These are phyloP conservation scores for Leptinotarsa haldemani DNA, from an alignment of 2,888 invertebrate genomes.

Conservation along the genomic window DNA sequence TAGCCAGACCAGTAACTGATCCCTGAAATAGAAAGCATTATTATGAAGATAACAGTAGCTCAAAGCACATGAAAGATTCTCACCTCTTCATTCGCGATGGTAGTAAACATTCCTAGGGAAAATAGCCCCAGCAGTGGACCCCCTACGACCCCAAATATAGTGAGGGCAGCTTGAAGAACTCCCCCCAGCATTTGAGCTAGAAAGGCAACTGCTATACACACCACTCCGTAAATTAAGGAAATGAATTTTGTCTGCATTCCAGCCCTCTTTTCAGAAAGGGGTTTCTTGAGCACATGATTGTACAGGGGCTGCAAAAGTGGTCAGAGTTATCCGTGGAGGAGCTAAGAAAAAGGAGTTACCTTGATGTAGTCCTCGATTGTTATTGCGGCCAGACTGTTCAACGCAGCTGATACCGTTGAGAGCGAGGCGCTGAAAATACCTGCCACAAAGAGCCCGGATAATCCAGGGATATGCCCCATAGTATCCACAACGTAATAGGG, in stretches of 20 bases:
- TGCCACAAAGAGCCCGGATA: slow-evolving; percentile 90
- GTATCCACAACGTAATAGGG: slow-evolving; percentile 82
- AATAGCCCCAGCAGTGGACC: slow-evolving; percentile 90
- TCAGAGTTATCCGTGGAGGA: background rate
- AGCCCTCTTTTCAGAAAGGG: slow-evolving; percentile 63
- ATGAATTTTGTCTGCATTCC: slow-evolving; percentile 74
- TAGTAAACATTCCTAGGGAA: slow-evolving; percentile 85
- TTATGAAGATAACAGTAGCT: background rate
- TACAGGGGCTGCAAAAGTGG: slow-evolving; percentile 63
- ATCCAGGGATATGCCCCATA: slow-evolving; percentile 79
- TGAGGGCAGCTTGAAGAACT: slow-evolving; percentile 87
- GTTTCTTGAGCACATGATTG: slow-evolving; percentile 40
- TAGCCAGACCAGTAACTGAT: slow-evolving; percentile 73
- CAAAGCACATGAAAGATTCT: slow-evolving; percentile 34
- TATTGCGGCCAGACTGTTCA: slow-evolving; percentile 91
- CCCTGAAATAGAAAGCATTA: slow-evolving; percentile 69
- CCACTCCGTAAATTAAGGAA: slow-evolving; percentile 78
- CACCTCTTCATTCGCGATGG: slow-evolving; percentile 77
- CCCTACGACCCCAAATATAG: slow-evolving; percentile 88
- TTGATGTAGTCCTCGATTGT: slow-evolving; percentile 88
- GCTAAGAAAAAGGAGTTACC: slow-evolving; percentile 50
- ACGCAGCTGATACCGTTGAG: slow-evolving; percentile 90
- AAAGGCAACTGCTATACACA: slow-evolving; percentile 86
- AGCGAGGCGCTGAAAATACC: slow-evolving; percentile 92
- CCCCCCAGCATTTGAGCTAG: slow-evolving; percentile 85